Evolutionary conservation across 2,888 invertebrate species (phyloP).

Genomic region (Saturnia pavonia): DNA sequence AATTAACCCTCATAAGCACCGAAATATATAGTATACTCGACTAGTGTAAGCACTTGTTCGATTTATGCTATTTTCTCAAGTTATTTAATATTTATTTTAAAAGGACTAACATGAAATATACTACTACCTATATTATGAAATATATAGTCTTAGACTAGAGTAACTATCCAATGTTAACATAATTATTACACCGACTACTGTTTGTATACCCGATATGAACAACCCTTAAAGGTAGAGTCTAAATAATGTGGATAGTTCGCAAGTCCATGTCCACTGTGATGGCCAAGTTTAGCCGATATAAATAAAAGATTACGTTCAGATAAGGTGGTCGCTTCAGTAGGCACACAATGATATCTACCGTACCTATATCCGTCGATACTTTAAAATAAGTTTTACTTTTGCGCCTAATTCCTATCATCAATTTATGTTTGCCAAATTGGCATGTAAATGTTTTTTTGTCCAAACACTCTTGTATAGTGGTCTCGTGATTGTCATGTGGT

Average conservation of each 20-base stretch:
- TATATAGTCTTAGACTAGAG: background rate
- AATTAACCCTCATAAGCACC: too few relatives aligned
- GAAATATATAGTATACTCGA: too few relatives aligned
- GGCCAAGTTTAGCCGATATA: slow-evolving; percentile 24
- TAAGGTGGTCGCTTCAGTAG: background rate
- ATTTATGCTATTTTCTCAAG: too few relatives aligned
- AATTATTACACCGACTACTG: background rate
- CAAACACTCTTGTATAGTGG: too few relatives aligned
- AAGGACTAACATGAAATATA: too few relatives aligned
- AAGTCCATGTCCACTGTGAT: slow-evolving; percentile 1
- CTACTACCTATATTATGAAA: too few relatives aligned
- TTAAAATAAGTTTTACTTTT: background rate
- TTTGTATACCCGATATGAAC: background rate
- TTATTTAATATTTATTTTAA: too few relatives aligned
- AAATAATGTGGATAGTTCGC: background rate
- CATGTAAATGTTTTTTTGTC: background rate
- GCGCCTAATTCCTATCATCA: background rate
- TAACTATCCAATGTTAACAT: background rate
- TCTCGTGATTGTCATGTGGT: too few relatives aligned
- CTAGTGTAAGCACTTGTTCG: too few relatives aligned
- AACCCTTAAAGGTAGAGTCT: background rate
- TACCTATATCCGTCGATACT: too few relatives aligned
- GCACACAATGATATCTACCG: too few relatives aligned
- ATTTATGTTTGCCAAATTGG: background rate
- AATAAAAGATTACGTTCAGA: slow-evolving; percentile 21